A percentile compares a stretch with the other conserved stretches of the same genome.
Evolutionary conservation across 2,888 invertebrate genomes (phyloP).

Genomic region (Agonopterix arenella): DNA sequence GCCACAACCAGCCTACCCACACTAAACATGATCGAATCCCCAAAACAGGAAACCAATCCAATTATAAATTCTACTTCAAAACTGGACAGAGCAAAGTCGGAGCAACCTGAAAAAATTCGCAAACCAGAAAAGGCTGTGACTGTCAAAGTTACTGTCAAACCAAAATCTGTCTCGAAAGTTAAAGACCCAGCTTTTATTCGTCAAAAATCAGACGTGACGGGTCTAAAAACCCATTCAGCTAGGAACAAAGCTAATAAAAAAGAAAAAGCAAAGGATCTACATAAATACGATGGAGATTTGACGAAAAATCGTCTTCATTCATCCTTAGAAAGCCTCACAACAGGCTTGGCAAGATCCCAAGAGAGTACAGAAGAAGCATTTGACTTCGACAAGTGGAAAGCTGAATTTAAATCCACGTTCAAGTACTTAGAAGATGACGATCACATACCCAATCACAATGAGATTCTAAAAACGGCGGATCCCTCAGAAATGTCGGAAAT

Average conservation of each 20-base stretch:
- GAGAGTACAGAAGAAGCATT: constrained; percentile 61
- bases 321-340: constrained; percentile 61
- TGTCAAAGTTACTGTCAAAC: constrained; percentile 22
- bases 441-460: constrained; percentile 55
- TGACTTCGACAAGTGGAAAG: constrained; percentile 68
- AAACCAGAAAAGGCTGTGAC: constrained; percentile 11
- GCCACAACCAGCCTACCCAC: constrained; percentile 90
- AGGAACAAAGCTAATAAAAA: constrained; percentile 48
- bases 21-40: constrained; percentile 74
- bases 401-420: constrained; percentile 57
- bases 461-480: constrained; percentile 59
- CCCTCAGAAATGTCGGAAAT: constrained; percentile 71
- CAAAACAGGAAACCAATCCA: constrained; percentile 56
- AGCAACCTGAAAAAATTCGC: constrained; percentile 40
- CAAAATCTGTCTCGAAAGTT: constrained; percentile 42
- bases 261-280: constrained; percentile 43
- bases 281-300: constrained; percentile 43
- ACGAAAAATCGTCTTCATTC: constrained; percentile 64
- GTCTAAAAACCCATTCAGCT: constrained; percentile 66
- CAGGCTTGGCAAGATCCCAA: constrained; percentile 57
- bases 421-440: constrained; percentile 66
- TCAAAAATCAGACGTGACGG: constrained; percentile 80
- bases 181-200: constrained; percentile 60
- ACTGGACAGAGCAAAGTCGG: constrained; percentile 54
- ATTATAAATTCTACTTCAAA: constrained; percentile 33